Conservation (phyloP, 2,888 invertebrate species). For the Steromphala cineraria region DNA sequence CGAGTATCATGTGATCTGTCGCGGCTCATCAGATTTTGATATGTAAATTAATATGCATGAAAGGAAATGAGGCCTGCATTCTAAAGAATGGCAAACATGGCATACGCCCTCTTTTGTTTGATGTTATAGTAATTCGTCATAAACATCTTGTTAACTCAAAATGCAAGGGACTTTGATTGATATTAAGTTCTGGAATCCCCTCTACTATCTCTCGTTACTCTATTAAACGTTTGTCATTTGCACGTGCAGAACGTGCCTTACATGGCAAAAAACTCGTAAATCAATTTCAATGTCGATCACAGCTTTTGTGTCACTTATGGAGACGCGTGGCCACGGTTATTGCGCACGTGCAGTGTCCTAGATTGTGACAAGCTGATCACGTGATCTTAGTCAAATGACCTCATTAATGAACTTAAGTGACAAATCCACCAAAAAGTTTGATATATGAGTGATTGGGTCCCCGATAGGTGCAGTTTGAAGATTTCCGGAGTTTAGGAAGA, state of each 20-base stretch:
- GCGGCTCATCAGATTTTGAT: background rate
- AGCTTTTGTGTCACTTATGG: background rate
- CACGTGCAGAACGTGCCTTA: background rate
- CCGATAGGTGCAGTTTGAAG: background rate
- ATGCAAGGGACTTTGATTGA: background rate
- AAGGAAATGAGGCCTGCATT: background rate
- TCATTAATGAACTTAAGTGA: background rate
- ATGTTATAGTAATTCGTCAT: slow-evolving; percentile 1
- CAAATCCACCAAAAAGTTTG: background rate
- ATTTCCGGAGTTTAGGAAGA: too few relatives aligned
- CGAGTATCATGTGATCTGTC: too few relatives aligned
- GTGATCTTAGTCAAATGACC: background rate
- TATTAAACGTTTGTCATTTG: slow-evolving; percentile 5
- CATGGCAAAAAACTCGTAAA: background rate
- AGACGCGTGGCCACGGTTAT: background rate
- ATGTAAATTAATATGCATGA: slow-evolving; percentile 6
- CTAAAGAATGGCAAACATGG: background rate
- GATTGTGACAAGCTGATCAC: background rate
- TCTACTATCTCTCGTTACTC: background rate
- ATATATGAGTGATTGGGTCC: background rate
- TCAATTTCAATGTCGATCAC: slow-evolving; percentile 2
- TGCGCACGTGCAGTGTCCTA: background rate
- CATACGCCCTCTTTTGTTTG: background rate
- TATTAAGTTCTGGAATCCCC: background rate
- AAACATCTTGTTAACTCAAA: slow-evolving; percentile 4